phyloP scores from a whole-genome alignment of 2,113 vertebrate species.

The Paramormyrops kingsleyae region DNA sequence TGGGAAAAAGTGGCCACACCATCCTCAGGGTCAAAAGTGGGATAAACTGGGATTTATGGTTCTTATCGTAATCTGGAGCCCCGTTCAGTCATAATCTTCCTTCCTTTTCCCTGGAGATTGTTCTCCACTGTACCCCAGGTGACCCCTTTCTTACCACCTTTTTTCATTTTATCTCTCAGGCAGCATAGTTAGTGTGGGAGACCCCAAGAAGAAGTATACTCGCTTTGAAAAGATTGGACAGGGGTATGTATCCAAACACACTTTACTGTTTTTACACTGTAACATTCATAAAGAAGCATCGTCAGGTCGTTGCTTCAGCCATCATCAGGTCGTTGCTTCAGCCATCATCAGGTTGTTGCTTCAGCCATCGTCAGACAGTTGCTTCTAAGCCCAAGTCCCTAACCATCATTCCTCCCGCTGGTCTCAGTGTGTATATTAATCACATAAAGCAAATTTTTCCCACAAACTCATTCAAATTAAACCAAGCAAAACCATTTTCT shows the following conservation, averaged over 20 bases:
- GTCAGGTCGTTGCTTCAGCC: background rate
- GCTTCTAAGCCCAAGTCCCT: background rate
- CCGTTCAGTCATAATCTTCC: background rate
- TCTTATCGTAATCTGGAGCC: background rate
- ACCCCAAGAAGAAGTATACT: slow-evolving; percentile 18
- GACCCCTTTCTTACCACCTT: background rate
- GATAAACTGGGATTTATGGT: background rate
- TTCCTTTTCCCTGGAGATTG: background rate
- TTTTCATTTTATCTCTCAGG: background rate
- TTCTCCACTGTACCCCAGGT: background rate
- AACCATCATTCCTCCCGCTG: background rate
- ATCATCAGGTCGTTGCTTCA: background rate
- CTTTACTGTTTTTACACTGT: background rate
- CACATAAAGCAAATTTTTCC: background rate
- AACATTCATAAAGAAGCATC: slow-evolving; percentile 5
- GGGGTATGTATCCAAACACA: background rate
- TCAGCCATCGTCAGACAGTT: background rate
- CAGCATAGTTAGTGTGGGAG: slow-evolving; percentile 20
- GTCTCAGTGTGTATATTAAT: background rate
- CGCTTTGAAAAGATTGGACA: slow-evolving; percentile 21
- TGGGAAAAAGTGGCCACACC: background rate
- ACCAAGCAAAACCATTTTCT: background rate
- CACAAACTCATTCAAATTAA: background rate
- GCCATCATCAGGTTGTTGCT: background rate
- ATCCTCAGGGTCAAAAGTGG: background rate